phyloP scores from a whole-genome alignment of 2,888 invertebrate species.

The Therioaphis trifolii region DNA sequence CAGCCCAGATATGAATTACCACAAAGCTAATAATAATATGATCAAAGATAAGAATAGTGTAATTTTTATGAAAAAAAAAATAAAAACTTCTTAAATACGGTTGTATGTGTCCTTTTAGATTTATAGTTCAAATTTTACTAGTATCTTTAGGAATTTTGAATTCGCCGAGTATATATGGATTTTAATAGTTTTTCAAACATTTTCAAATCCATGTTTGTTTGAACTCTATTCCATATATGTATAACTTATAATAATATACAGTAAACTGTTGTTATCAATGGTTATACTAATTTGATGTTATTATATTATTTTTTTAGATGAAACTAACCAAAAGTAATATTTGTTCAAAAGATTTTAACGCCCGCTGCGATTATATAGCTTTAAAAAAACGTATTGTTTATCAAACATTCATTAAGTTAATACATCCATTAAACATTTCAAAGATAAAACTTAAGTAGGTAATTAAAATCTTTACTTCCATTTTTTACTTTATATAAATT shows the following conservation, averaged over 20 bases:
- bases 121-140: neutral
- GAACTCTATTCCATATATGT: too few species aligned
- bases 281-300: neutral
- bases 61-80: slow-evolving; percentile 51
- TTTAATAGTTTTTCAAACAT: too few species aligned
- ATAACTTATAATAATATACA: too few species aligned
- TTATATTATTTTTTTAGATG: neutral
- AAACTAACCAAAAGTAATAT: neutral
- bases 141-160: neutral
- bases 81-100: slow-evolving; percentile 25
- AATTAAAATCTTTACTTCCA: too few species aligned
- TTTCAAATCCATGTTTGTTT: too few species aligned
- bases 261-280: slow-evolving; percentile 16
- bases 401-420: too few species aligned
- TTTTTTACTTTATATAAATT: too few species aligned
- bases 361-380: slow-evolving; percentile 33
- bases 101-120: slow-evolving; percentile 1
- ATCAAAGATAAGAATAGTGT: slow-evolving; percentile 13
- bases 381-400: too few species aligned
- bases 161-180: too few species aligned
- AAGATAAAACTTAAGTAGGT: too few species aligned
- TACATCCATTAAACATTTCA: too few species aligned
- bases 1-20: slow-evolving; percentile 59
- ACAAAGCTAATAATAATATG: slow-evolving; percentile 50
- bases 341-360: slow-evolving; percentile 41